These are phyloP conservation scores for Conistra vaccinii DNA, from an alignment of 2,888 invertebrate genomes.

Conservation along the genomic window DNA sequence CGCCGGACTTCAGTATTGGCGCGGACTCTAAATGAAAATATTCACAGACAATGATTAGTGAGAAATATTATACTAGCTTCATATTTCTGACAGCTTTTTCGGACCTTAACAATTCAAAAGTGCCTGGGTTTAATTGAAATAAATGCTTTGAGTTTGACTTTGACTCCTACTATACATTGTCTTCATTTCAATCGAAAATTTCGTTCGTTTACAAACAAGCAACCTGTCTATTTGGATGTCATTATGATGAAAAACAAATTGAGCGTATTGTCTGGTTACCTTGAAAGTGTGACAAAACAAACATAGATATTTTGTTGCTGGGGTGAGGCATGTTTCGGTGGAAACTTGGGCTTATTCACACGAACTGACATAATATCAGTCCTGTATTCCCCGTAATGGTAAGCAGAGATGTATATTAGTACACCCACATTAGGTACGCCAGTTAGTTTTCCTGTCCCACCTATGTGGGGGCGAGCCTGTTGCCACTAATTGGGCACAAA, in stretches of 20 bases:
- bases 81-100: no score
- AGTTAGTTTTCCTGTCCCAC: not conserved
- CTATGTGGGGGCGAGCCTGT: no score
- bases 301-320: conserved; percentile 10
- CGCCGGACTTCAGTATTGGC: no score
- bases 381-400: not conserved
- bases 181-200: not conserved
- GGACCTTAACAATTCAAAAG: no score
- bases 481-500: not conserved
- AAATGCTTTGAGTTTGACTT: no score
- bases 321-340: conserved; percentile 18
- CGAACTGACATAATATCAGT: not conserved
- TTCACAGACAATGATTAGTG: not conserved
- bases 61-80: not conserved
- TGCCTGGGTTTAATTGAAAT: no score
- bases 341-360: not conserved
- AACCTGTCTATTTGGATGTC: conserved; percentile 3
- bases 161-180: not conserved
- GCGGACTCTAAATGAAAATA: no score
- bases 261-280: conserved; percentile 23
- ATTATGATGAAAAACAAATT: conserved; percentile 19
- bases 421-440: not conserved
- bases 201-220: not conserved
- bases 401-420: not conserved
- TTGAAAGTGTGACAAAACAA: conserved; percentile 26